A percentile compares a stretch with the other conserved stretches of the same genome.
Evolutionary conservation across 2,888 invertebrate genomes (phyloP).

Genomic region (Cremastinae sp.): DNA sequence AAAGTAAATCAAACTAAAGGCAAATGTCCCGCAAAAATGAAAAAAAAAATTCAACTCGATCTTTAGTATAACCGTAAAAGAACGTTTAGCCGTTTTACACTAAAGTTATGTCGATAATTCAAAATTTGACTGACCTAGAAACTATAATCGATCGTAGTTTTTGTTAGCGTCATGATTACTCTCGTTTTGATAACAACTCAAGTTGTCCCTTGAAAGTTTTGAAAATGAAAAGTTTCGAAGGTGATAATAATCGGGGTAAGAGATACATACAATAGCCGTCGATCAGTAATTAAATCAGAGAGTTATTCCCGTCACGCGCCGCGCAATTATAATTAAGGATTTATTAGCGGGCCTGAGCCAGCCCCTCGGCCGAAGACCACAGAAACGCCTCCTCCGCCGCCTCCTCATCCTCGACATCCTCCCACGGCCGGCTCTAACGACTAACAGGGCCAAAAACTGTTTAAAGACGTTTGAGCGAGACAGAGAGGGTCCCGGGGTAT

Average conservation of each 20-base stretch:
- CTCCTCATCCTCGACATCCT: slow-evolving; percentile 67
- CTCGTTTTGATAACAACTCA: slow-evolving; percentile 1
- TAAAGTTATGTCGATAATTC: too few species aligned
- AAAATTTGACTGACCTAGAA: too few species aligned
- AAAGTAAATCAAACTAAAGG: slow-evolving; percentile 49
- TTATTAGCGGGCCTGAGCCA: slow-evolving; percentile 76
- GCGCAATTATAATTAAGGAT: slow-evolving; percentile 81
- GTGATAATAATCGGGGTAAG: slow-evolving; percentile 51
- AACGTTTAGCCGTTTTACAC: too few species aligned
- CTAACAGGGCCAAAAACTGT: slow-evolving; percentile 78
- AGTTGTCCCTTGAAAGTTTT: not conserved
- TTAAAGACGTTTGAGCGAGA: slow-evolving; percentile 71
- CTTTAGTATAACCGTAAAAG: not conserved
- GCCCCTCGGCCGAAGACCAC: slow-evolving; percentile 73
- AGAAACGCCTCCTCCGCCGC: slow-evolving; percentile 74
- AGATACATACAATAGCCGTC: slow-evolving; percentile 69
- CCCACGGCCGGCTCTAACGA: slow-evolving; percentile 74
- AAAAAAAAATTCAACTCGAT: too few species aligned
- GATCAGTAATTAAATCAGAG: slow-evolving; percentile 79
- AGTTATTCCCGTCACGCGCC: slow-evolving; percentile 80
- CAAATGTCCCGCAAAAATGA: too few species aligned
- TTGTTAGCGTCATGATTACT: not conserved
- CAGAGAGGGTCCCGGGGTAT: slow-evolving; percentile 58
- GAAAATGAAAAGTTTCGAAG: slow-evolving; percentile 41
- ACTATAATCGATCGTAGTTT: too few species aligned